Percentiles rank a stretch among this genome's conserved stretches.
These are phyloP conservation scores for Gortyna flavago DNA, from an alignment of 2,888 invertebrate genomes.

Conservation along the genomic window DNA sequence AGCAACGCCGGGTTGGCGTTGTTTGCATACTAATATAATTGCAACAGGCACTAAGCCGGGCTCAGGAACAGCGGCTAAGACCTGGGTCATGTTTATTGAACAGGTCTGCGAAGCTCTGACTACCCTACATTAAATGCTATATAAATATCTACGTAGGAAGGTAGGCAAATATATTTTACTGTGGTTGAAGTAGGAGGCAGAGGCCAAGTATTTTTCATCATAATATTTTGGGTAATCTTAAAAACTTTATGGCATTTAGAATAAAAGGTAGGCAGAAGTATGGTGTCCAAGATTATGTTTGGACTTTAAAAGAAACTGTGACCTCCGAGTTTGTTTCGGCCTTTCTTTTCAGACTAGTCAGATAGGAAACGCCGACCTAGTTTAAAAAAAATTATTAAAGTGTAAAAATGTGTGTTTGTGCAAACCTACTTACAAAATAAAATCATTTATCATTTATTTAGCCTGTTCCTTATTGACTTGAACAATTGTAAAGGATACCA, in stretches of 20 bases:
- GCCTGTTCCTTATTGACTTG: background rate
- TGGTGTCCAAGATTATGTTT: too few relatives aligned
- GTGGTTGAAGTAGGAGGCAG: background rate
- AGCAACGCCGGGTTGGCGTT: constrained; percentile 33
- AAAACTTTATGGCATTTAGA: background rate
- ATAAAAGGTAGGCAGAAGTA: background rate
- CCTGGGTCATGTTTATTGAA: constrained; percentile 56
- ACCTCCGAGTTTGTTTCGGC: too few relatives aligned
- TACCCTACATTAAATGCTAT: constrained; percentile 22
- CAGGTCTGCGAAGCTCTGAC: constrained; percentile 30
- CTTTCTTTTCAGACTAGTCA: too few relatives aligned
- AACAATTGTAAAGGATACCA: background rate
- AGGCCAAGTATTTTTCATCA: background rate
- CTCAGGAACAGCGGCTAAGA: constrained; percentile 36
- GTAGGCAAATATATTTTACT: constrained; percentile 6
- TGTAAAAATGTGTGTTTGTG: too few relatives aligned
- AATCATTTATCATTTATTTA: too few relatives aligned
- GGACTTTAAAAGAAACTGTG: too few relatives aligned
- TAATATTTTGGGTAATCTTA: background rate
- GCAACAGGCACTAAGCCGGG: constrained; percentile 52
- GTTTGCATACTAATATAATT: constrained; percentile 59
- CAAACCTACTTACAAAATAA: too few relatives aligned
- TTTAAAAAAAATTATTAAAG: too few relatives aligned
- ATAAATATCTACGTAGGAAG: background rate
- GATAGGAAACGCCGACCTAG: too few relatives aligned